Evolutionary conservation across 2,797 vertebrate species (phyloP), one percentile per base, ranked within the genome.

Genomic region (Notolepis coatsorum): DNA sequence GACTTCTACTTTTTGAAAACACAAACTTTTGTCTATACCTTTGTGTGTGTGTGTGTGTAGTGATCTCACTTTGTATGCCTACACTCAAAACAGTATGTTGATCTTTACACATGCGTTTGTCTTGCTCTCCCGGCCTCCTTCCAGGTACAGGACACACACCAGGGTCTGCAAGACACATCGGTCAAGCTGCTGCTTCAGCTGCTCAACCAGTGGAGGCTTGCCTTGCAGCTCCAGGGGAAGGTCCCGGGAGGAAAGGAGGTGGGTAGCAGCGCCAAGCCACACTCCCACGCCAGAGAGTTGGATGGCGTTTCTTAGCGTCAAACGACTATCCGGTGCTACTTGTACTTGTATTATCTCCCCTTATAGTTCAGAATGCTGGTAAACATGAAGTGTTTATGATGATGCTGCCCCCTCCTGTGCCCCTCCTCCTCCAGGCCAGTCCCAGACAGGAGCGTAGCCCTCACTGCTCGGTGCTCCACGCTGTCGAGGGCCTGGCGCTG

Each of bases 111-210:
- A 24, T 6, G 24, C 31, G 38, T 37, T 7, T 53, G 2, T 35
- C 2, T 63, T 0, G 0, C 30, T 61, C 13, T 46, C 25, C 15
- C 15, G 55, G 50, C 5, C 1, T 46, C 10, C 3, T 45, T 54
- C 39, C 61, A 91, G 90, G 96, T 99, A 27, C 97, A 95, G 72
- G 98, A 99, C 83, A 95, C 94, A 31, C 97, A 99, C 79, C 95
- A 98, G 81, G 93, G 94, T 4, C 94, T 99, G 59, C 95, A 99
- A 65, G 98, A 99, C 68, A 94, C 96, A 0, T 97, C 97, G 12
- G 91, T 99, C n/a, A 98, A 97, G 88, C 88, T 99, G 60, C 92
- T 99, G 27, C 93, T 99, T 8, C 98, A 99, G 86, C 89, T 99
- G 80, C 95, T 99, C 60, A 96, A 96, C 0, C 98, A 99, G 53